Base-by-base conservation (phyloP, 2,888 invertebrate genomes). In the Conchocele bisecta region DNA sequence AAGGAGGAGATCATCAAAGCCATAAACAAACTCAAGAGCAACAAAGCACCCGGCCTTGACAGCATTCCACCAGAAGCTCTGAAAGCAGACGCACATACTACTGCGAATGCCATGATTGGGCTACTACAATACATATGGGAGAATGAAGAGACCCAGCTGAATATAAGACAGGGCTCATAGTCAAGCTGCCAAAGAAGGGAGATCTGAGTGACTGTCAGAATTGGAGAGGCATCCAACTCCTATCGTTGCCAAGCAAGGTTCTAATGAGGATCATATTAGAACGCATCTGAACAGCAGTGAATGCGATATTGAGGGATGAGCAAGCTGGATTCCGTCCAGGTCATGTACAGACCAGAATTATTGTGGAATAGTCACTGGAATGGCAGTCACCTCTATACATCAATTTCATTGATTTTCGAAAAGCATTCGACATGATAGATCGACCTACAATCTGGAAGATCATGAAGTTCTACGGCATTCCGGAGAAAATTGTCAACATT, bases 171-270 rank as follows among this genome's bases (percentile, higher is more conserved):
- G 44, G 58, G 7, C 42, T 42, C 9, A 58, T 58, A 3, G 44
- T 58, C 24, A 58, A 58, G 44, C 58, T 58, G 4, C 56, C 35
- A n/a, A 51, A 60, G 41, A 69, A 60, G 50, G 58, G 44, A n/a
- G n/a, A n/a, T n/a, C n/a, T n/a, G n/a, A n/a, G n/a, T n/a, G n/a
- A n/a, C n/a, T n/a, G n/a, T n/a, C n/a, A 44, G 48, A 58, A 58
- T 24, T 58, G 59, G 59, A 26, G 59, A 46, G 46, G 56, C 11
- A 58, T 58, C 13, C 44, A 46, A 24, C 31, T 59, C 4, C 35
- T 46, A 9, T 46, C 35, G 6, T 11, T 33, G 15, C 33, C 20
- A 15, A 33, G 44, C 48, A 59, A 46, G 59, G 17, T 46, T 5
- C 46, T 46, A 5, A n/a, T 37, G 24, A 59, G 41, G 17, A 35